Percentiles rank a stretch among this genome's conserved stretches.
Conservation (phyloP, 2,113 vertebrate genomes). For the Brachyhypopomus occidentalis region DNA sequence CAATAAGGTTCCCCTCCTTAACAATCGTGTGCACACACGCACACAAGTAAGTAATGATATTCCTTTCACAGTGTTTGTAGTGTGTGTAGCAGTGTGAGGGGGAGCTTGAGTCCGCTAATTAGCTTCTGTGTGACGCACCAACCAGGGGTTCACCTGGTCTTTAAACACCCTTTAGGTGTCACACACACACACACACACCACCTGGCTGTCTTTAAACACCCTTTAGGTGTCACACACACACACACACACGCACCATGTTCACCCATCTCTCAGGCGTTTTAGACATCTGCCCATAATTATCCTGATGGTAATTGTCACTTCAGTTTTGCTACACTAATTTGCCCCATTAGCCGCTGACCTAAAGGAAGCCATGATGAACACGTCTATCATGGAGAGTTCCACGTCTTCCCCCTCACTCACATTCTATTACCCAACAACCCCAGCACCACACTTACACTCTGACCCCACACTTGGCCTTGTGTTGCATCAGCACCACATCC, state of each 20-base stretch:
- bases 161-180: background rate
- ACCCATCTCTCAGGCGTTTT: background rate
- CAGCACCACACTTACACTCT: background rate
- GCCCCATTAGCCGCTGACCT: background rate
- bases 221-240: background rate
- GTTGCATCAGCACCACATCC: too few relatives aligned
- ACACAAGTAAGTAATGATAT: background rate
- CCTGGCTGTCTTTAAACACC: background rate
- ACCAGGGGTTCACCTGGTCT: background rate
- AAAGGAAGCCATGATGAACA: background rate
- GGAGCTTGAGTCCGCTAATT: too few relatives aligned
- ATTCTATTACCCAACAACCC: background rate
- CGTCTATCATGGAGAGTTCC: background rate
- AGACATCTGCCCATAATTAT: background rate
- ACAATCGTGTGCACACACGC: conserved; percentile 1
- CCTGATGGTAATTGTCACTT: background rate
- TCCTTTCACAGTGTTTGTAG: background rate
- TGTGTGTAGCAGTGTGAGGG: background rate
- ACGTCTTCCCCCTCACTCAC: background rate
- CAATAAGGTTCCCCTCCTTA: background rate
- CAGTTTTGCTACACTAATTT: background rate
- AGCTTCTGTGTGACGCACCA: background rate
- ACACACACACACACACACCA: conserved; percentile 11
- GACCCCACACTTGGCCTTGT: background rate
- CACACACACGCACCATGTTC: background rate